Base-by-base conservation (phyloP, 1,140 invertebrate species). In the Danaus plexippus region DNA sequence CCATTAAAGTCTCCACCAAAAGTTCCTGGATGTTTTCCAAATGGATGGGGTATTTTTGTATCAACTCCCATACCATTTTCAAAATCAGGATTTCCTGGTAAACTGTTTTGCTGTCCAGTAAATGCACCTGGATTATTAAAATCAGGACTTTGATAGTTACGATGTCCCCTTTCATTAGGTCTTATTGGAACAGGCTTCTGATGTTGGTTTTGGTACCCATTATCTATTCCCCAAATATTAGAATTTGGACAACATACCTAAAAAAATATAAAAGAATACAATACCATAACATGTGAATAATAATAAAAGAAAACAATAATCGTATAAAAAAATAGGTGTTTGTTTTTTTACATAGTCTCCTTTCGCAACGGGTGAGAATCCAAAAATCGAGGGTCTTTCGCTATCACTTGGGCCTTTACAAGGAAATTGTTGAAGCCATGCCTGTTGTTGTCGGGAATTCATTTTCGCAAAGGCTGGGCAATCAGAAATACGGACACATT, bases 301-400 rank as follows among this genome's bases (percentile, higher is more conserved):
- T 4, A 41, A n/a, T 15, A 43, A 43, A 47, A 58, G 32, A 52
- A 46, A n/a, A 22, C 10, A 45, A 11, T 13, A 55, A 59, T 45
- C 22, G 0, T 32, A 32, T 32, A 32, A 32, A 15, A 15, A 15
- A 15, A 52, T 9, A 52, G 10, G 9, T 43, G 42, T 45, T 12
- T 40, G 9, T 9, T 10, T 57, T 46, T 51, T 66, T 71, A 78
- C 74, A 61, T 67, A 67, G 40, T 77, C 65, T 67, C 66, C 70
- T 62, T 71, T 69, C n/a, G 64, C 60, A 10, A 59, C 46, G 11
- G 65, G 1, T n/a, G 65, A 54, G 32, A 67, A 63, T 49, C 59
- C 65, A 43, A 59, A 69, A 42, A 69, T 3, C 8, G 58, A 52
- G 18, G 46, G 48, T 48, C 9, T 41, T 10, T 60, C 52, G 18